Evolutionary conservation across 1,140 invertebrate genomes (phyloP), one percentile per base, ranked within the genome.

Genomic region (Hirudo medicinalis): DNA sequence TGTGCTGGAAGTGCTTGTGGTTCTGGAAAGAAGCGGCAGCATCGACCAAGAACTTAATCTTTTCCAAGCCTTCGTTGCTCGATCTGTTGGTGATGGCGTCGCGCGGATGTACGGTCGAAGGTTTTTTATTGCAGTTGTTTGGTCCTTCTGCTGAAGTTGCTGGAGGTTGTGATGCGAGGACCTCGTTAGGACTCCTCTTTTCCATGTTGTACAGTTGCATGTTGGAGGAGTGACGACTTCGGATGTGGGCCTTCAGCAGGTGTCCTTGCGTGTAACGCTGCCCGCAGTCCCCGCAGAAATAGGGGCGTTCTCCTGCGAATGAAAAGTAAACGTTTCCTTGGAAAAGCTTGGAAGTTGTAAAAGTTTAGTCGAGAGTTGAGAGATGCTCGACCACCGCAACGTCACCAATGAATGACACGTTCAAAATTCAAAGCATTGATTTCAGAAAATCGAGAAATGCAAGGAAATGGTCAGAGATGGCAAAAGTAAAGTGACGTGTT

Each of bases 161-260:
- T 1, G 71, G 72, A n/a, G 73, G 60, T 27, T 70, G 70, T 13
- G 67, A 54, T 67, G 73, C 49, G 72, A 60, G 55, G 68, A 68
- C 43, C 66, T 57, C 57, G 29, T 25, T 63, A 20, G 57, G 22
- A 32, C 73, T 25, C 20, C 66, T 32, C 66, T 74, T 74, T 25
- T 74, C 73, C 73, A 74, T 60, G 73, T 71, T 71, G 53, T 74
- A 74, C 27, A 74, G 71, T 25, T 71, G 27, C 73, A 74, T 74
- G 73, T 74, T 71, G 8, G 71, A 69, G 20, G 40, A 63, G 54
- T 74, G 73, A 27, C 73, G 73, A 54, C 70, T 71, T 32, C 73
- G 70, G 36, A 74, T 74, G 63, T 74, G 73, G 0, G 73, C 73
- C 49, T 74, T 74, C 6, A 74, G 70, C 17, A 74, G 70, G 54